Conservation (phyloP, 2,888 invertebrate genomes). For the Calliopum simillimum region DNA sequence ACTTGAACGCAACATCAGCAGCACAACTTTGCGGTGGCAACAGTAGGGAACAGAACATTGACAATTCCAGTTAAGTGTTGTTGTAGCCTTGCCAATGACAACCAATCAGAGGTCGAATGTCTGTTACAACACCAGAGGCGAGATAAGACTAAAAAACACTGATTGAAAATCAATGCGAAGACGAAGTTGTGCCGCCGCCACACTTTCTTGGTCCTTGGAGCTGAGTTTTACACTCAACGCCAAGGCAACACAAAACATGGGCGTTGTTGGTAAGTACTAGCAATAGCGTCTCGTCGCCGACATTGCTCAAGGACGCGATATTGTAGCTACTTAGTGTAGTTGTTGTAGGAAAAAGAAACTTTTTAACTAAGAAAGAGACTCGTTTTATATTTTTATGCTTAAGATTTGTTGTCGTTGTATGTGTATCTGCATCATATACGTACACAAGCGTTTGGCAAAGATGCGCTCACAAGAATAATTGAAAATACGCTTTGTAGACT, state of each 20-base stretch:
- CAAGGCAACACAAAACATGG: no score
- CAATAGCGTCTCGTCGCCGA: no score
- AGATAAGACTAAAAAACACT: conserved; percentile 23
- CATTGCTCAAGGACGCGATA: no score
- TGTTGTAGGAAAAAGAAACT: no score
- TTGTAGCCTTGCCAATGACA: conserved; percentile 7
- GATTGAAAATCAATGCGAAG: conserved; percentile 33
- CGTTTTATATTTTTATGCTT: no score
- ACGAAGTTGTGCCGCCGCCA: not conserved
- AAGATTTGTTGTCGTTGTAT: conserved; percentile 1
- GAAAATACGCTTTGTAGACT: conserved; percentile 15
- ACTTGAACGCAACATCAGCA: not conserved
- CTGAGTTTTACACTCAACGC: no score
- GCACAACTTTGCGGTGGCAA: conserved; percentile 3
- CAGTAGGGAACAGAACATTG: not conserved
- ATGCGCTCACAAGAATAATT: conserved; percentile 15
- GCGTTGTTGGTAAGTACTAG: no score
- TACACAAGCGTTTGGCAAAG: not conserved
- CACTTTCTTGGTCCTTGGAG: no score
- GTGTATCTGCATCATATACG: not conserved
- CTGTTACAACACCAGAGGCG: conserved; percentile 26
- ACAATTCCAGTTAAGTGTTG: not conserved
- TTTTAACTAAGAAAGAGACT: no score
- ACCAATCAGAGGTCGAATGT: conserved; percentile 28
- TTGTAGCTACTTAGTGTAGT: no score